Evolutionary conservation across 2,888 invertebrate genomes (phyloP), one percentile per base, ranked within the genome.

Genomic region (Hyalella azteca): DNA sequence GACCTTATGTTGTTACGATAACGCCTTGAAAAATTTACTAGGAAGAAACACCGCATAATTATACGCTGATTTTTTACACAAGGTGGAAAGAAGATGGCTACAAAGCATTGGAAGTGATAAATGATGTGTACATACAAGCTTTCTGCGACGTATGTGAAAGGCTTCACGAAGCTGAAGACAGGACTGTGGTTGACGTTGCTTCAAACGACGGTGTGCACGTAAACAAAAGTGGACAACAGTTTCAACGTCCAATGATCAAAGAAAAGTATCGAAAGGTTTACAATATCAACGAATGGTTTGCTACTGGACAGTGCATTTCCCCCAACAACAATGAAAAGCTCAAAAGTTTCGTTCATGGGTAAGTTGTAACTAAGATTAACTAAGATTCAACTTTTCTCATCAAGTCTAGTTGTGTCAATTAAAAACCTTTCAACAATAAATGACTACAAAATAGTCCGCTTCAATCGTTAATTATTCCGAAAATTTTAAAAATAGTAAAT

Each of bases 71-170:
- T n/a, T 22, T 13, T 32, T 32, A 29, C 19, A 39, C 13, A 0
- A 76, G 80, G 82, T 45, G 79, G 82, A 80, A 82, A 82, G 66
- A 54, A 22, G 54, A 54, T 54, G 78, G 41, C 0, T 41, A 54
- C 41, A 80, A 76, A 39, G 22, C 19, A 22, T 40, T 80, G 54
- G 78, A 77, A 49, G 50, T 41, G n/a, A 66, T n/a, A n/a, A n/a
- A 79, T 0, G 66, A 49, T 50, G 36, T n/a, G 60, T 76, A 7
- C 5, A 66, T 76, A 7, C 66, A 73, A n/a, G 40, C 45, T 2
- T 80, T 78, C 39, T 82, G 82, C 13, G 77, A 78, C n/a, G 54
- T 82, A 41, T 82, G 82, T 29, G 77, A 50, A 40, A 78, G 60
- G n/a, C 80, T 82, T 0, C 82, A 82, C 78, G 45, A 78, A 19